Evolutionary conservation across 2,797 vertebrate species (phyloP).

Genomic region (Gymnoscopelus braueri): DNA sequence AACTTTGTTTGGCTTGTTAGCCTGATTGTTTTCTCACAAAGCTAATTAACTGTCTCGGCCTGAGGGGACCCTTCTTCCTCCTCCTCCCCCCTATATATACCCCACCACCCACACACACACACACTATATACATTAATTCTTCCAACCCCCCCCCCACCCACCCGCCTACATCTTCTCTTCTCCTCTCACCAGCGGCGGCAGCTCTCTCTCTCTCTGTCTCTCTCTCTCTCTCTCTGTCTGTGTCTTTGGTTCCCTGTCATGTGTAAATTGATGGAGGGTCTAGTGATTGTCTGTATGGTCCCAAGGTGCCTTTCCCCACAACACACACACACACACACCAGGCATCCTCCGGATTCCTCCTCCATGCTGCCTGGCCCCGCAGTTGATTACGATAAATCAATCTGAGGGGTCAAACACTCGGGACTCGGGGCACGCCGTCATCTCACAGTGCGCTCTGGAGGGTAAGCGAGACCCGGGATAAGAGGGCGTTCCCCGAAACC

Average conservation of each 20-base stretch:
- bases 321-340: conserved; percentile 25
- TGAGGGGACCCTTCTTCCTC: conserved; percentile 61
- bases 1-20: conserved; percentile 83
- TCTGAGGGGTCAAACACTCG: conserved; percentile 80
- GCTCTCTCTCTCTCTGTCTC: conserved; percentile 51
- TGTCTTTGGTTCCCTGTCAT: conserved; percentile 77
- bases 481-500: conserved; percentile 62
- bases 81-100: conserved; percentile 59
- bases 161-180: background rate
- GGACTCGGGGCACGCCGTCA: conserved; percentile 64
- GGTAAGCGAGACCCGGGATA: conserved; percentile 53
- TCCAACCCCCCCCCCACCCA: conserved; percentile 47
- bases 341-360: conserved; percentile 76
- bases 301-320: conserved; percentile 84
- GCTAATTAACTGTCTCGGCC: conserved; percentile 80
- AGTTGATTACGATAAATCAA: conserved; percentile 85
- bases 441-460: conserved; percentile 56
- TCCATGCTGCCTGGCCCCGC: conserved; percentile 65
- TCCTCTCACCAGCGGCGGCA: background rate
- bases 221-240: conserved; percentile 1
- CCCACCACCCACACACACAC: conserved; percentile 59
- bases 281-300: conserved; percentile 80
- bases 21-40: conserved; percentile 83
- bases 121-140: conserved; percentile 53
- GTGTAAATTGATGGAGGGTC: conserved; percentile 82